Percentiles rank a stretch among this genome's conserved stretches.
Evolutionary conservation across 2,113 vertebrate species (phyloP).

Genomic region (Malaclemys terrapin): DNA sequence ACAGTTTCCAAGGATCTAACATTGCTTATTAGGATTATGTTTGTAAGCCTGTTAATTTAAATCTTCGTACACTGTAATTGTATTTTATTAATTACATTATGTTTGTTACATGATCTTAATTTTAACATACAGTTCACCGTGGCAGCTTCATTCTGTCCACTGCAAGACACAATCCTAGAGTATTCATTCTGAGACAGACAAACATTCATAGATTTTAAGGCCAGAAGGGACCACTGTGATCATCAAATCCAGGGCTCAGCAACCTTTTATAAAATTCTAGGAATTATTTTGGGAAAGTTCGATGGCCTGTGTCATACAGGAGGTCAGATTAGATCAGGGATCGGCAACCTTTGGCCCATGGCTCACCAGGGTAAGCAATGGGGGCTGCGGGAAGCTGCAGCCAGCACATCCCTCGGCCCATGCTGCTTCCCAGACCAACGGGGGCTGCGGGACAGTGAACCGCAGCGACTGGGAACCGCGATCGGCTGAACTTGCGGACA

Average conservation of each 20-base stretch:
- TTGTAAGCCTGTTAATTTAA: conserved; percentile 65
- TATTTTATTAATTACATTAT: conserved; percentile 55
- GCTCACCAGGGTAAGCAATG: too few relatives aligned
- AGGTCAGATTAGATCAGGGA: too few relatives aligned
- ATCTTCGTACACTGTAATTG: conserved; percentile 46
- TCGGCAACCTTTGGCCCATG: too few relatives aligned
- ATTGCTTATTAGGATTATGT: conserved; percentile 45
- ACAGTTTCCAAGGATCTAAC: conserved; percentile 35
- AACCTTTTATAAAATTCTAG: too few relatives aligned
- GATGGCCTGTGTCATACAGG: too few relatives aligned
- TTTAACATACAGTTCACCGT: conserved; percentile 6
- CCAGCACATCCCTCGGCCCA: too few relatives aligned
- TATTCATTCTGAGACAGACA: background rate
- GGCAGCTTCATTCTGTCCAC: conserved; percentile 6
- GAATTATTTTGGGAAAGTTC: too few relatives aligned
- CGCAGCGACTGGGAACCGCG: too few relatives aligned
- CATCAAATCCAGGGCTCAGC: background rate
- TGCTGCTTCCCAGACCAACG: too few relatives aligned
- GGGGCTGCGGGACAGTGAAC: too few relatives aligned
- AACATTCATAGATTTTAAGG: background rate
- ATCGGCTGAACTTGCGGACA: too few relatives aligned
- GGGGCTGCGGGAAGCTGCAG: too few relatives aligned
- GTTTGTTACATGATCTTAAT: conserved; percentile 10
- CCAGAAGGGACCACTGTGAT: background rate
- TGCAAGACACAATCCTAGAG: conserved; percentile 33